Evolutionary conservation across 2,113 vertebrate genomes (phyloP), one percentile per base, ranked within the genome.

Genomic region (Uria aalge): DNA sequence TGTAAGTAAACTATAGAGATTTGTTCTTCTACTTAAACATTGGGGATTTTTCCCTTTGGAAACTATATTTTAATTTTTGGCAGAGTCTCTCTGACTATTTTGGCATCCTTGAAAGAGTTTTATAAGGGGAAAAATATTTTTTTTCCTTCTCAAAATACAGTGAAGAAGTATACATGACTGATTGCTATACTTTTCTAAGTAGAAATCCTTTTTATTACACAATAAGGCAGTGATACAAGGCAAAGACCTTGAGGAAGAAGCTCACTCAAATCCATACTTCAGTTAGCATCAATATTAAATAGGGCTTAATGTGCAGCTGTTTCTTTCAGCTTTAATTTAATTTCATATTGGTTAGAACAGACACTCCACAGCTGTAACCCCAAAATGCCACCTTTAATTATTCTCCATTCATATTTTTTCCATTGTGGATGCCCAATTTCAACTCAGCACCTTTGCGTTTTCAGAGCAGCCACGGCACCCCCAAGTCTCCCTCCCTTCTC

Each of bases 341-440:
- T 88, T 96, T 96, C 57, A 82, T 83, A 96, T 95, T 96, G 40
- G 52, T 90, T 89, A 73, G 78, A 90, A 91, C 53, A 96, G 86
- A 76, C 91, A 92, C 83, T 96, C 64, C 74, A 60, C 83, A 66
- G 87, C 69, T 96, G 91, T 96, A 98, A 96, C 93, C 96, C 86
- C 78, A 97, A 97, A 98, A 97, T 97, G 97, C 95, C 96, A 97
- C 71, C 92, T 96, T 96, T 94, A 96, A 97, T 98, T 97, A 97
- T 52, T 96, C 66, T 95, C 92, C 11, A 1, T 55, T 92, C 56
- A 38, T 88, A 88, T 73, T 80, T 94, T 81, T 85, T 81, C 69
- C 36, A 72, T 67, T 96, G 83, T 90, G 78, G 77, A 92, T 85
- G 60, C 56, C 64, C 48, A 89, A 40, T 85, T 97, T 93, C 73